A percentile compares a stretch with the other conserved stretches of the same genome.
phyloP scores from a whole-genome alignment of 2,888 invertebrate genomes.

The Eupithecia exiguata region DNA sequence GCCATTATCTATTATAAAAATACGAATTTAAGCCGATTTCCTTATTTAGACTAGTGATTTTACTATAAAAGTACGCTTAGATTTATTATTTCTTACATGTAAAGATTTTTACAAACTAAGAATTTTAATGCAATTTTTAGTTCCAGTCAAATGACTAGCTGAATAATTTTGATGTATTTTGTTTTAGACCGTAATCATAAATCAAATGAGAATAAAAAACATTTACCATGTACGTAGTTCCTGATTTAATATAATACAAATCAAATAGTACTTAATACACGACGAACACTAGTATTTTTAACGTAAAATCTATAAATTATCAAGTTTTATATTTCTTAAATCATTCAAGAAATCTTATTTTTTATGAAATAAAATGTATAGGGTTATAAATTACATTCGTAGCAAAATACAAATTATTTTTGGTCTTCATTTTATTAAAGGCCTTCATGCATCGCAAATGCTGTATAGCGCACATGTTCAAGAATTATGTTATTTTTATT shows the following conservation, averaged over 20 bases:
- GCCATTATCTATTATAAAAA: conserved; percentile 12
- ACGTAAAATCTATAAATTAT: neutral
- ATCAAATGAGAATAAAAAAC: conserved; percentile 4
- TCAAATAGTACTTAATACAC: conserved; percentile 10
- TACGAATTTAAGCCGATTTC: conserved; percentile 34
- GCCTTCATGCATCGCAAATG: neutral
- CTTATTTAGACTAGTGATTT: conserved; percentile 16
- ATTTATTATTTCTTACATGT: conserved; percentile 6
- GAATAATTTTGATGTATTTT: neutral
- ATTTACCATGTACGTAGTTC: conserved; percentile 15
- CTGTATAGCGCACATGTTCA: neutral
- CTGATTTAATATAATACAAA: conserved; percentile 20
- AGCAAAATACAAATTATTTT: neutral
- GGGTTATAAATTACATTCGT: neutral
- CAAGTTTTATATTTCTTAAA: neutral
- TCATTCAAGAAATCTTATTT: neutral
- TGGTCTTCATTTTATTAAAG: neutral
- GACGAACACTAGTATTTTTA: neutral
- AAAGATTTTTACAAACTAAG: neutral
- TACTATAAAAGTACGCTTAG: conserved; percentile 19
- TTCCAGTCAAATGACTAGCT: neutral
- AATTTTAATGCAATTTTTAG: neutral
- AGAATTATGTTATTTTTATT: neutral
- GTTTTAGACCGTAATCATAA: conserved; percentile 1
- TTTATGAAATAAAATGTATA: conserved; percentile 23